phyloP scores from a whole-genome alignment of 53 echinoderm and acorn worm genomes.

The Astropecten irregularis region DNA sequence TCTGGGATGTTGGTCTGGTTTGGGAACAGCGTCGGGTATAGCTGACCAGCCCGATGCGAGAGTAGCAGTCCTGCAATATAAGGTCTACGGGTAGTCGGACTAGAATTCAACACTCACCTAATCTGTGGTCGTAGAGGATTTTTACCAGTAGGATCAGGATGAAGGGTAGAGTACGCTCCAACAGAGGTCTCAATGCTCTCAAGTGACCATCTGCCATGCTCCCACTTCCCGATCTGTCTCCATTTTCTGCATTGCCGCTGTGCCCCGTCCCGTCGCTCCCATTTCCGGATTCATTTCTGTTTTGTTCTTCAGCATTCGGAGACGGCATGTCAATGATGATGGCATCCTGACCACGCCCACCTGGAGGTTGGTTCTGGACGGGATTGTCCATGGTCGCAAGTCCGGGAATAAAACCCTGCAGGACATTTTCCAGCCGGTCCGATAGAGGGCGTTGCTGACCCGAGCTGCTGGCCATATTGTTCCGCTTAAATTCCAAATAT shows the following conservation, averaged over 20 bases:
- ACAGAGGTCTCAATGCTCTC: slow-evolving; percentile 34
- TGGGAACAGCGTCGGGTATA: too few relatives aligned
- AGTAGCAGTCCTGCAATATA: too few relatives aligned
- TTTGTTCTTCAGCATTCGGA: background rate
- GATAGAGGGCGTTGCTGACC: slow-evolving; percentile 40
- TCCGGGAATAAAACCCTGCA: slow-evolving; percentile 85
- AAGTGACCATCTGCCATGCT: slow-evolving; percentile 9
- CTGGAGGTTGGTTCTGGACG: background rate
- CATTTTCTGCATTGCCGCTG: background rate
- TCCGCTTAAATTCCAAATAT: too few relatives aligned
- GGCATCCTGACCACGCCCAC: slow-evolving; percentile 12
- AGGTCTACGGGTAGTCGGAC: too few relatives aligned
- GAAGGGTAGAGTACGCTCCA: slow-evolving; percentile 80
- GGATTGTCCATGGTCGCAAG: slow-evolving; percentile 80
- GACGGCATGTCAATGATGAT: slow-evolving; percentile 82
- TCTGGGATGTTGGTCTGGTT: too few relatives aligned
- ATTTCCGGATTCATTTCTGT: background rate
- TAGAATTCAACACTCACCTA: slow-evolving; percentile 66
- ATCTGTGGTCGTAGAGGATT: slow-evolving; percentile 80
- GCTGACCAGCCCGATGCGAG: too few relatives aligned
- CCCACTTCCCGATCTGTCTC: background rate
- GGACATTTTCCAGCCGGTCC: slow-evolving; percentile 63
- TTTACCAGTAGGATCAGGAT: slow-evolving; percentile 75
- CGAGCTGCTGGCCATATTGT: too few relatives aligned
- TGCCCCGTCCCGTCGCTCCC: background rate